These are phyloP conservation scores for Protobothrops mucrosquamatus DNA, from an alignment of 2,113 vertebrate species.

Conservation along the genomic window DNA sequence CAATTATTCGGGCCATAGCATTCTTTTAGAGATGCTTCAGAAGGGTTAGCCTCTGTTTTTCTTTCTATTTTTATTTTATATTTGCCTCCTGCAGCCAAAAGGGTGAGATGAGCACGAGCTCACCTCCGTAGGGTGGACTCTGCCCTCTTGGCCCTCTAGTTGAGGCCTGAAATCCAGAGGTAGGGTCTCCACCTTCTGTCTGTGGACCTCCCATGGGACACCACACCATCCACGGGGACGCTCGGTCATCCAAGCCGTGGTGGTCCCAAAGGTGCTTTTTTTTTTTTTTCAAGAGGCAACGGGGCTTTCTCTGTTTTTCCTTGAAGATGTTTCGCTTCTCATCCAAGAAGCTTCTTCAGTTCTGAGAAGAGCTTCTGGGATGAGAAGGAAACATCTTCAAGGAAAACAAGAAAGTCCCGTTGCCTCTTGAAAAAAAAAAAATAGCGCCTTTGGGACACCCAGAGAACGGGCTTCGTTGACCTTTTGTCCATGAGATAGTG, in stretches of 20 bases:
- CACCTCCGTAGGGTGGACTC: not conserved
- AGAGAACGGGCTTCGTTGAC: not conserved
- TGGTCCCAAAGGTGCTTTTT: too few species aligned
- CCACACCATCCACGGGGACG: too few species aligned
- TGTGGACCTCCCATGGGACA: not conserved
- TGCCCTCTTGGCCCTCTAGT: not conserved
- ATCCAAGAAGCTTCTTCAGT: too few species aligned
- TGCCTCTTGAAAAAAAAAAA: too few species aligned
- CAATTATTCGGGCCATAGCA: not conserved
- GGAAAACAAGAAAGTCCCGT: too few species aligned
- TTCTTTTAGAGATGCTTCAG: not conserved
- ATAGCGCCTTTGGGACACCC: too few species aligned
- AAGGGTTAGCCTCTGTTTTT: not conserved
- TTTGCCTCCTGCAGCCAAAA: not conserved
- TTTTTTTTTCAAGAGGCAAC: too few species aligned
- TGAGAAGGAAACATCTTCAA: too few species aligned
- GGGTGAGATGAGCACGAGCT: not conserved
- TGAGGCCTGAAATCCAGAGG: not conserved
- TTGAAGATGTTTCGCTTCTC: too few species aligned
- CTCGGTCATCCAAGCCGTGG: too few species aligned
- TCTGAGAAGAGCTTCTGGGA: too few species aligned
- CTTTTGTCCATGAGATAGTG: not conserved
- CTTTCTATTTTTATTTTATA: not conserved
- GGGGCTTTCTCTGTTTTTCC: too few species aligned
- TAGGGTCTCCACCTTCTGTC: not conserved